Conservation (phyloP, 2,888 invertebrate species). For the Pharmacophagus antenor region DNA sequence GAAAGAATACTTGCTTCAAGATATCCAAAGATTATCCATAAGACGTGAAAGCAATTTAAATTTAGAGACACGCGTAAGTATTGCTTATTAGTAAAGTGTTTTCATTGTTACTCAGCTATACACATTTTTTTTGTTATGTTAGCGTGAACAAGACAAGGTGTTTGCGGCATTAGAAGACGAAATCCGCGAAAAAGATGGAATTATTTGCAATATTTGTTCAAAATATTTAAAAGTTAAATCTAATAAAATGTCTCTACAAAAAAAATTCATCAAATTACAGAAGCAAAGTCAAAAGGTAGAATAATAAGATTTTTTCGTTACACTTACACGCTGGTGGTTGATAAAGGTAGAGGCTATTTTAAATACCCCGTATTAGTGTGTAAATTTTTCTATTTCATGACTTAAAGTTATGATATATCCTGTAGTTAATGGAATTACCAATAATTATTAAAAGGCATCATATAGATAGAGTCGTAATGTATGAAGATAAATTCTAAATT, state of each 20-base stretch:
- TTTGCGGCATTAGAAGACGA: constrained; percentile 38
- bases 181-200: constrained; percentile 45
- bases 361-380: neutral
- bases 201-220: constrained; percentile 46
- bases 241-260: constrained; percentile 47
- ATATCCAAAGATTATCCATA: constrained; percentile 47
- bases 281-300: constrained; percentile 39
- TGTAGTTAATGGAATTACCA: neutral
- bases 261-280: constrained; percentile 55
- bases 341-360: neutral
- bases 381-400: too few species aligned
- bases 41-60: constrained; percentile 55
- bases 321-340: too few species aligned
- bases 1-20: constrained; percentile 75
- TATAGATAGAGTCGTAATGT: too few species aligned
- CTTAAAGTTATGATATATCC: too few species aligned
- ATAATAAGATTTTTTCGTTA: neutral
- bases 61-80: constrained; percentile 42
- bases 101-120: neutral
- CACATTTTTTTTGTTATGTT: neutral
- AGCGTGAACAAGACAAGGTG: constrained; percentile 36
- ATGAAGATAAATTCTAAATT: too few species aligned
- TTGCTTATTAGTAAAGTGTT: neutral
- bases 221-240: constrained; percentile 49
- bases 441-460: neutral